Evolutionary conservation across 2,113 vertebrate genomes (phyloP).

Genomic region (Eretmodus cyanostictus): DNA sequence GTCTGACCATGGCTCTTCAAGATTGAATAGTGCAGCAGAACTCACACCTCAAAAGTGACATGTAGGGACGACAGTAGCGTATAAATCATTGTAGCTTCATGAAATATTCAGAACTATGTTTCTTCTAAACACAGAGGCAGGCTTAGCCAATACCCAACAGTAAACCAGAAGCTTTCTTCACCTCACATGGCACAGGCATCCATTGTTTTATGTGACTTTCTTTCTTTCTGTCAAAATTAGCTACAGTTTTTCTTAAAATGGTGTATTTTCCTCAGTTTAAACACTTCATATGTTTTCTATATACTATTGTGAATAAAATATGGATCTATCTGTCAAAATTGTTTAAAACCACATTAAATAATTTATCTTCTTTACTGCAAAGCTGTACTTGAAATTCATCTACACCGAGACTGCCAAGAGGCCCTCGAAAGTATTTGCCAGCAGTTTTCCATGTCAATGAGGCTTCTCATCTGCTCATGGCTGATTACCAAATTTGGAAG

Average conservation of each 20-base stretch:
- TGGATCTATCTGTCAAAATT: background rate
- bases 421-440: background rate
- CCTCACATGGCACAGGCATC: fast-evolving
- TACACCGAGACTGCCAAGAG: background rate
- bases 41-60: background rate
- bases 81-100: background rate
- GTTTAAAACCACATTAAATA: conserved; percentile 16
- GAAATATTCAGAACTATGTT: background rate
- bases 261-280: background rate
- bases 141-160: background rate
- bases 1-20: background rate
- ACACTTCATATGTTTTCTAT: background rate
- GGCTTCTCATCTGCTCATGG: background rate
- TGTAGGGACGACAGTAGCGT: background rate
- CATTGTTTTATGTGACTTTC: background rate
- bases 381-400: conserved; percentile 8
- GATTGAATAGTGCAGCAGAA: background rate
- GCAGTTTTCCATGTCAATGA: background rate
- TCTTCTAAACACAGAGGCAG: background rate
- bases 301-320: background rate
- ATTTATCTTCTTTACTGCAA: conserved; percentile 3
- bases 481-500: conserved; percentile 4
- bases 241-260: fast-evolving
- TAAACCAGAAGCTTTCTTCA: background rate
- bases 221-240: background rate